Evolutionary conservation across 2,113 vertebrate genomes (phyloP), one percentile per base, ranked within the genome.

Genomic region (Phasianus colchicus): DNA sequence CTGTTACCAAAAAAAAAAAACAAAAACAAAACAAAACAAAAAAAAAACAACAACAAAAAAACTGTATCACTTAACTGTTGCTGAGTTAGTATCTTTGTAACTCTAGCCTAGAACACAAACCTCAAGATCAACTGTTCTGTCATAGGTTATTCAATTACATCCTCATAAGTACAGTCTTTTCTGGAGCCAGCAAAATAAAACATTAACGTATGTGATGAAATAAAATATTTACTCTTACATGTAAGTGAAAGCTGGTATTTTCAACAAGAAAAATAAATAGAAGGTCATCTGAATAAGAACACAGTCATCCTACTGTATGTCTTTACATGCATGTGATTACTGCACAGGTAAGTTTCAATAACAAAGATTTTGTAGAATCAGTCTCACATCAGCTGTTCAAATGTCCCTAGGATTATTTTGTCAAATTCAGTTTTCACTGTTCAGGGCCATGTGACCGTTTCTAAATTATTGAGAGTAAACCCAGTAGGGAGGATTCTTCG

Each of bases 321-420:
- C 7, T 86, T 50, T 24, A 50, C 6, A 15, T 10, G 12, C 8
- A 24, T 21, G 32, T 6, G 9, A 63, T 34, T 27, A 43, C 4
- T 78, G 20, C 16, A 61, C 7, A 61, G 6, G 10, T 30, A 22
- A 2, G 1, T 40, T 54, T 75, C 9, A 8, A 0, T 6, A 7
- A 1, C 40, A 72, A 52, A n/a, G 36, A 63, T 63, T 40, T 52
- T 42, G 5, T 19, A 66, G 11, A 27, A 43, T 42, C 11, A 52
- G 66, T 77, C 73, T 74, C 9, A 67, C 12, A 54, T 78, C n/a
- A 29, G 2, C 12, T 71, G 5, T 52, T 52, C 11, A 69, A 76
- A 38, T 10, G 9, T 65, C 36, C 22, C 20, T 43, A 12, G 9
- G 34, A 55, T 8, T 5, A 10, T 88, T 60, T 19, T 43, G 42